Conservation (phyloP, 2,113 vertebrate species). For the Athene noctua region DNA sequence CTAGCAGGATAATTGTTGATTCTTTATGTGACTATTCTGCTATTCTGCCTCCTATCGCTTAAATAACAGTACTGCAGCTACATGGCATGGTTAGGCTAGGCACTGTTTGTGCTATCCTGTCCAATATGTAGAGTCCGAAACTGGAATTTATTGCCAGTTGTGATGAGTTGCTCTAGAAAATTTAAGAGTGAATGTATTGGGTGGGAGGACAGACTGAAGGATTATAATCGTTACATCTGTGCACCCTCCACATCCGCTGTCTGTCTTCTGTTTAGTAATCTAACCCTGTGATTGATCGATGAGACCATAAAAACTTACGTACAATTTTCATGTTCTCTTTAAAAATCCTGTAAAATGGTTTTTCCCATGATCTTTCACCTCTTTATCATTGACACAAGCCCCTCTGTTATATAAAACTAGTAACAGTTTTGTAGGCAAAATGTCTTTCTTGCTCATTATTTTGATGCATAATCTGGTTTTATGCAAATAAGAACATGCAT, state of each 20-base stretch:
- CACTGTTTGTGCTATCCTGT: not conserved
- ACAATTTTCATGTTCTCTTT: not conserved
- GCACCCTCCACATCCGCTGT: not conserved
- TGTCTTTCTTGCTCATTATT: not conserved
- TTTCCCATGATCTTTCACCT: not conserved
- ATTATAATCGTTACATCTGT: not conserved
- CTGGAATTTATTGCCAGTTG: not conserved
- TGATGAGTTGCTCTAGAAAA: not conserved
- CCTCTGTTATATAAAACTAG: not conserved
- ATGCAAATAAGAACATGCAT: not conserved
- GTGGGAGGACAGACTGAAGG: not conserved
- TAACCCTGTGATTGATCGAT: not conserved
- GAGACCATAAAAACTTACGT: not conserved
- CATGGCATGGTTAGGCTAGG: not conserved
- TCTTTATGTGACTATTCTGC: not conserved
- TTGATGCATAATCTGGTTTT: not conserved
- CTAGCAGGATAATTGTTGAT: not conserved
- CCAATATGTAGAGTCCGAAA: not conserved
- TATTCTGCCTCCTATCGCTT: not conserved
- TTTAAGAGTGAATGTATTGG: not conserved
- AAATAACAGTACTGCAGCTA: not conserved
- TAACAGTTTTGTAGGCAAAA: not conserved
- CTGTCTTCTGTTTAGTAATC: not conserved
- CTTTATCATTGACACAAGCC: not conserved
- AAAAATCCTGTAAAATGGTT: not conserved